These are phyloP conservation scores for Hemichromis elongatus DNA, from an alignment of 2,113 vertebrate genomes.

Conservation along the genomic window DNA sequence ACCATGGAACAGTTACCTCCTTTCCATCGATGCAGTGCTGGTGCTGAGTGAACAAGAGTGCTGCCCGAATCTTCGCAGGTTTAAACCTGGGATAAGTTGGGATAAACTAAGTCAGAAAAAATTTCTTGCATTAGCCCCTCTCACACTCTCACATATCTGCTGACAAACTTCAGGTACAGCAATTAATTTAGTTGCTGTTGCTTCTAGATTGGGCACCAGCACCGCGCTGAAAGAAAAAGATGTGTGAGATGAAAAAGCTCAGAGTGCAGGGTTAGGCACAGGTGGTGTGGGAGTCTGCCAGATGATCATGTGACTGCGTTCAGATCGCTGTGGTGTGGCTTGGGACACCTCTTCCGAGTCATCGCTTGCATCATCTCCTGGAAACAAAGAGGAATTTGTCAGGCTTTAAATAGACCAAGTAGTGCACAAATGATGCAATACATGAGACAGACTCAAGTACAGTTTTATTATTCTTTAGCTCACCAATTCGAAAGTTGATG, in stretches of 20 bases:
- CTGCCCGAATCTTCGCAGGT: background rate
- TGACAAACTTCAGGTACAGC: background rate
- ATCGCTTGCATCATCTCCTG: conserved; percentile 74
- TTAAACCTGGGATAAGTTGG: background rate
- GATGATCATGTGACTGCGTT: conserved; percentile 79
- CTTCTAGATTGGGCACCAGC: background rate
- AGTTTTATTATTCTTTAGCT: conserved; percentile 18
- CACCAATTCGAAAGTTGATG: conserved; percentile 82
- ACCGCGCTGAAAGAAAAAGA: background rate
- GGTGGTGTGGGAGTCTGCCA: conserved; percentile 63
- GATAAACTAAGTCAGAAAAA: background rate
- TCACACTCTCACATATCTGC: background rate
- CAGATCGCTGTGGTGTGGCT: conserved; percentile 62
- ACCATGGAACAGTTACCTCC: background rate
- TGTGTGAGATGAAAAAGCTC: background rate
- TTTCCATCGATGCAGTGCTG: background rate
- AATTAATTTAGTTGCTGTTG: background rate
- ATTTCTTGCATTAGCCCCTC: background rate
- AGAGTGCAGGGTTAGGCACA: conserved; percentile 64
- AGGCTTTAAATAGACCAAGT: background rate
- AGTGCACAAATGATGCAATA: background rate
- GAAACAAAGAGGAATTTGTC: background rate
- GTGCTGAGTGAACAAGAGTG: background rate
- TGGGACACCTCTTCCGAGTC: conserved; percentile 50
- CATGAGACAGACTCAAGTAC: background rate